phyloP scores from a whole-genome alignment of 2,888 invertebrate species.

The Aphodius granarius region DNA sequence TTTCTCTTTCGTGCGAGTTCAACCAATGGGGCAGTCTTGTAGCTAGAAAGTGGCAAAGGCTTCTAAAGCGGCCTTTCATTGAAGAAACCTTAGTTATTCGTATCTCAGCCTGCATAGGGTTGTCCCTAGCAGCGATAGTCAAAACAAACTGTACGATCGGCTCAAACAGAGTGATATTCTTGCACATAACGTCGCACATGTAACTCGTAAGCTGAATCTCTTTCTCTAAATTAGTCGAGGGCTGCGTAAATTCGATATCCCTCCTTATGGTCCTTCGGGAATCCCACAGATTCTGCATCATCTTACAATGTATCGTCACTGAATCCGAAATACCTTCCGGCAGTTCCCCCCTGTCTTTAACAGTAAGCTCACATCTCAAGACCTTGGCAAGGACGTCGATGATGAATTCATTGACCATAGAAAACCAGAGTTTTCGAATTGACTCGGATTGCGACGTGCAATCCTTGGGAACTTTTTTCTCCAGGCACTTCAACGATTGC shows the following conservation, averaged over 20 bases:
- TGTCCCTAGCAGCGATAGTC: constrained; percentile 38
- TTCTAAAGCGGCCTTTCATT: constrained; percentile 43
- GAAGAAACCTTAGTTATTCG: constrained; percentile 40
- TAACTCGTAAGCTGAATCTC: constrained; percentile 49
- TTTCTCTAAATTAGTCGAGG: constrained; percentile 43
- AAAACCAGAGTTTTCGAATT: constrained; percentile 43
- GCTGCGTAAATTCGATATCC: constrained; percentile 35
- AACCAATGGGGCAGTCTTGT: constrained; percentile 44
- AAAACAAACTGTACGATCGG: constrained; percentile 46
- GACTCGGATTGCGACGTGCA: constrained; percentile 35
- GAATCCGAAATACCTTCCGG: constrained; percentile 38
- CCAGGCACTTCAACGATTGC: constrained; percentile 32
- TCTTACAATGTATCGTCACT: constrained; percentile 43
- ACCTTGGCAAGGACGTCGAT: constrained; percentile 46
- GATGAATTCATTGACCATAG: constrained; percentile 42
- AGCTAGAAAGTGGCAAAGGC: constrained; percentile 41
- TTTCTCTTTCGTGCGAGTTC: constrained; percentile 38
- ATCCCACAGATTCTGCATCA: constrained; percentile 47
- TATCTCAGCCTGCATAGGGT: constrained; percentile 41
- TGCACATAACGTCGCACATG: constrained; percentile 37
- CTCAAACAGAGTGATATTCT: constrained; percentile 28
- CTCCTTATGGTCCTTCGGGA: constrained; percentile 43
- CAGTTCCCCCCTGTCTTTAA: neutral
- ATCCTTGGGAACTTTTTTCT: constrained; percentile 30
- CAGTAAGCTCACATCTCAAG: constrained; percentile 38